A percentile compares a stretch with the other conserved stretches of the same genome.
Conservation (phyloP, 2,797 vertebrate species). For the Syncerus caffer region DNA sequence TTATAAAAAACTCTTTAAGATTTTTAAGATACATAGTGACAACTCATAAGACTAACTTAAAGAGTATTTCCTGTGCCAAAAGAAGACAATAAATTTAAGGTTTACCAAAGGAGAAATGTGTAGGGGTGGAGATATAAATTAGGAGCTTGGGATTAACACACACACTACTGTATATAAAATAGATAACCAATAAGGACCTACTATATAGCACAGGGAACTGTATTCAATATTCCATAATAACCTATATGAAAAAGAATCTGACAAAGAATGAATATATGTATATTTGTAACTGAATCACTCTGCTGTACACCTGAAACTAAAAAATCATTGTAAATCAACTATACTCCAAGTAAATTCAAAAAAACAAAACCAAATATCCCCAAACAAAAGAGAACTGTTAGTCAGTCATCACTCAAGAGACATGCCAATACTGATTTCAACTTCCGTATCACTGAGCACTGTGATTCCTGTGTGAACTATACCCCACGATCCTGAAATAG, state of each 20-base stretch:
- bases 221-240: not conserved
- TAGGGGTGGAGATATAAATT: not conserved
- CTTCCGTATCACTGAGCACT: not conserved
- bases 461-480: not conserved
- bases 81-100: not conserved
- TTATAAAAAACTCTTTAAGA: slow-evolving; percentile 23
- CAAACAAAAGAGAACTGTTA: not conserved
- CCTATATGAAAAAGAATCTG: not conserved
- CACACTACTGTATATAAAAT: not conserved
- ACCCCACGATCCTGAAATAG: not conserved
- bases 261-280: not conserved
- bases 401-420: not conserved
- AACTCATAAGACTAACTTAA: not conserved
- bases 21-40: slow-evolving; percentile 5
- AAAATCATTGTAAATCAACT: not conserved
- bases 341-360: not conserved
- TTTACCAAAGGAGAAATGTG: not conserved
- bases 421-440: not conserved
- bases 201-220: not conserved
- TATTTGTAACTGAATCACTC: not conserved
- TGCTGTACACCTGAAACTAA: not conserved
- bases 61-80: not conserved
- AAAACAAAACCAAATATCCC: not conserved
- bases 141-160: not conserved
- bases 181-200: not conserved